Conservation (phyloP, 1,140 invertebrate genomes). For the Drosophila nigrodunni region DNA sequence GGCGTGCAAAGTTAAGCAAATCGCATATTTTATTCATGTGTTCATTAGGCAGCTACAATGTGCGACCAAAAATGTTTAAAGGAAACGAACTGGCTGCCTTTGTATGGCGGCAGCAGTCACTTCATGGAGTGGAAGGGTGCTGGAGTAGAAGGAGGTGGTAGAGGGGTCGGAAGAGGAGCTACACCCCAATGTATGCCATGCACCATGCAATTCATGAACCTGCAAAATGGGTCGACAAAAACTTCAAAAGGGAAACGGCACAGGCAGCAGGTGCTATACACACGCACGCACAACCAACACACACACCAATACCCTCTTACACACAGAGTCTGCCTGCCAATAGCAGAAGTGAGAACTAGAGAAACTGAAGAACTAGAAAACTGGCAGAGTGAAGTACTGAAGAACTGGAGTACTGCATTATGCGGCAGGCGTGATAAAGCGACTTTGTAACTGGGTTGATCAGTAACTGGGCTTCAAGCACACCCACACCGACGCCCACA, state of each 20-base stretch:
- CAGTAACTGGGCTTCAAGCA: conserved; percentile 14
- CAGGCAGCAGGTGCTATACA: conserved; percentile 31
- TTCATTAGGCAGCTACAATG: conserved; percentile 83
- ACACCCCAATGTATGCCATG: conserved; percentile 40
- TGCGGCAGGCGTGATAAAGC: conserved; percentile 69
- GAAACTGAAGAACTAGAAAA: not conserved
- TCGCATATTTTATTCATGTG: conserved; percentile 83
- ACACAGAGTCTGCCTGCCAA: conserved; percentile 47
- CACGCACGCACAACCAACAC: not conserved
- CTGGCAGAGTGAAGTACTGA: not conserved
- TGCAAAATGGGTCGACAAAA: conserved; percentile 78
- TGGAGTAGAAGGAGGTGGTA: not conserved
- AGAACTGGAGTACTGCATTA: conserved; percentile 45
- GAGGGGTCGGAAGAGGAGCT: not conserved
- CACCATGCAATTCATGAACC: conserved; percentile 66
- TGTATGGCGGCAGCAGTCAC: conserved; percentile 19
- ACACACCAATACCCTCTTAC: too few relatives aligned
- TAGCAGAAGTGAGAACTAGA: conserved; percentile 25
- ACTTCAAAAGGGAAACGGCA: conserved; percentile 74
- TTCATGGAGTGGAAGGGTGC: conserved; percentile 1
- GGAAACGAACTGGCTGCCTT: conserved; percentile 45
- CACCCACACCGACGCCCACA: conserved; percentile 1
- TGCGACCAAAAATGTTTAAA: conserved; percentile 83
- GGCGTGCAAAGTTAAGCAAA: conserved; percentile 82
- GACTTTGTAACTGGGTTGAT: conserved; percentile 61